Evolutionary conservation across 2,113 vertebrate genomes (phyloP).

Genomic region (Sinosuthora webbiana): DNA sequence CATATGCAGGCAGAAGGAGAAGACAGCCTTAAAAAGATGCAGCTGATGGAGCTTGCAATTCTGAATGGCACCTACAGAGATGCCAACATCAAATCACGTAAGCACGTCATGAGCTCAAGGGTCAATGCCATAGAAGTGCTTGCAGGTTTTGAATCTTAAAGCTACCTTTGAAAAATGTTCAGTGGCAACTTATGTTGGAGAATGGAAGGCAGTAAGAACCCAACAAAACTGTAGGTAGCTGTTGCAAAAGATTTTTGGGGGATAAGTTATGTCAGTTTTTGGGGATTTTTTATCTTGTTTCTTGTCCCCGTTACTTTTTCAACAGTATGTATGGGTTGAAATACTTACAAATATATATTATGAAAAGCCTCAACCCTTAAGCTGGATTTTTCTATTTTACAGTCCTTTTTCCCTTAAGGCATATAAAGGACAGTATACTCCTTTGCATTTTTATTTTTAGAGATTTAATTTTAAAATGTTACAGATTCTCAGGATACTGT

Average conservation of each 20-base stretch:
- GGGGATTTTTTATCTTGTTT: rapidly evolving
- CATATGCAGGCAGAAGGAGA: slow-evolving; percentile 90
- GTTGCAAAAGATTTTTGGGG: not conserved
- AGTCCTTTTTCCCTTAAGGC: not conserved
- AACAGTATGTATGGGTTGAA: not conserved
- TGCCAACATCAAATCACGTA: slow-evolving; percentile 99
- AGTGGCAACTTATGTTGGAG: not conserved
- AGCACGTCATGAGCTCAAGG: slow-evolving; percentile 67
- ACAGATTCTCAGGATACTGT: not conserved
- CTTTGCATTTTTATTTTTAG: not conserved
- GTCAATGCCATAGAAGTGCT: not conserved
- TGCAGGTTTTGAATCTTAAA: not conserved
- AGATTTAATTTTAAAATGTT: not conserved
- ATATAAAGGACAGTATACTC: not conserved
- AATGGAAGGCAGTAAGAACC: not conserved
- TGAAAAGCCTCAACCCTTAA: not conserved
- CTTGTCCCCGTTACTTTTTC: not conserved
- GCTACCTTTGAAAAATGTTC: not conserved
- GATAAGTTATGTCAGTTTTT: not conserved
- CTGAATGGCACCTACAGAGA: slow-evolving; percentile 99
- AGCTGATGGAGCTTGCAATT: slow-evolving; percentile 98
- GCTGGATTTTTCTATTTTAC: not conserved
- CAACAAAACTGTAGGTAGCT: not conserved
- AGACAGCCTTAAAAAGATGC: slow-evolving; percentile 99
- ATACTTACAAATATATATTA: not conserved